Base-by-base conservation (phyloP, 2,113 vertebrate species). In the Syngnathus typhle region DNA sequence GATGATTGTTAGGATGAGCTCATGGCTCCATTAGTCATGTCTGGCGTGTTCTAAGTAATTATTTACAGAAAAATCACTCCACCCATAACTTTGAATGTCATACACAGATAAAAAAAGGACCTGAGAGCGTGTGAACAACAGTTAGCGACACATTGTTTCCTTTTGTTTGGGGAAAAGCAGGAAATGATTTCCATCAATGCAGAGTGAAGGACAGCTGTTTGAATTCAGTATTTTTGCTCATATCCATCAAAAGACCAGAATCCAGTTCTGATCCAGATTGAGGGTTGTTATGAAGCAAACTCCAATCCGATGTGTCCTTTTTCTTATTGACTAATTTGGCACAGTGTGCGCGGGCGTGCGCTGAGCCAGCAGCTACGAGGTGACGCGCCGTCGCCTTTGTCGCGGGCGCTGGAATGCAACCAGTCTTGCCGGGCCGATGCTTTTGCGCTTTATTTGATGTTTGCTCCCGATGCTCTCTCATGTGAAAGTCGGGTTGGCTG, bases 351-450 rank as follows among this genome's bases (percentile, higher is more conserved):
- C 39, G 39, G 49, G 47, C 51, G 54, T 78, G n/a, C 71, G 54
- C 62, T 43, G 68, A 74, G 73, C 75, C 78, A 66, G 54, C 80
- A 52, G 80, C 76, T 68, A 74, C 15, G 16, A 60, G 74, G 55
- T 73, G 79, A 80, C 61, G 8, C 23, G 64, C 72, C 70, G 69
- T 71, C 62, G 62, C 52, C 67, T 32, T 74, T 72, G 62, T 68
- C 73, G n/a, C n/a, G n/a, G 65, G 39, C 23, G 55, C 70, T 73
- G 78, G 79, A 84, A 88, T 82, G 77, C 43, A 64, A 83, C 69
- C 73, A 77, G 61, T 81, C 82, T 68, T 63, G 76, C 63, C 61
- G 43, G 47, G 60, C 74, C 55, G 51, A 70, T 43, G 64, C 52
- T 18, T 62, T 38, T 58, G 46, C 58, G 0, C 10, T 68, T 72